Conservation (phyloP, 2,113 vertebrate species). For the Platysternon megacephalum region DNA sequence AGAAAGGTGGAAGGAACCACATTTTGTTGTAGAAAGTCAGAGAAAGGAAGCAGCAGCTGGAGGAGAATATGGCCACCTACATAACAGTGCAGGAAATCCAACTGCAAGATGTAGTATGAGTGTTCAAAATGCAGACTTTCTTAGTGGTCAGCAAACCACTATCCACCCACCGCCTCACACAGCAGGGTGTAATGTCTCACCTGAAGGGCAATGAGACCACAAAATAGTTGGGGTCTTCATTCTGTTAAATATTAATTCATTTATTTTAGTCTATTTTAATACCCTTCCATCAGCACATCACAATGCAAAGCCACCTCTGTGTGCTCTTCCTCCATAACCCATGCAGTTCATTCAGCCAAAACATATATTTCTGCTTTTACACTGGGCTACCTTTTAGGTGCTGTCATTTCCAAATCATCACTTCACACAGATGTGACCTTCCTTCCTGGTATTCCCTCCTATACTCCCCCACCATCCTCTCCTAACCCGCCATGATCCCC, state of each 20-base stretch:
- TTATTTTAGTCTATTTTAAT: neutral
- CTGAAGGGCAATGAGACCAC: neutral
- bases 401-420: slow-evolving; percentile 24
- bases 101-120: fast-evolving
- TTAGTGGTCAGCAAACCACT: neutral
- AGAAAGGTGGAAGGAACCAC: neutral
- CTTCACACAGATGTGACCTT: slow-evolving; percentile 57
- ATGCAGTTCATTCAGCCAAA: slow-evolving; percentile 37
- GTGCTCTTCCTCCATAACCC: slow-evolving; percentile 44
- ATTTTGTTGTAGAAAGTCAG: neutral
- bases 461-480: neutral
- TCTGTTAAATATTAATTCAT: neutral
- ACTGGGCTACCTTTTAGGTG: neutral
- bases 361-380: slow-evolving; percentile 44
- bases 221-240: neutral
- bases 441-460: slow-evolving; percentile 38
- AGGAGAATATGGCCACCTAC: neutral
- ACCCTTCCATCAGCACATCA: slow-evolving; percentile 44
- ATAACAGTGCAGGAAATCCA: neutral
- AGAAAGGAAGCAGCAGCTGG: neutral
- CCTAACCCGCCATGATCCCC: slow-evolving; percentile 16
- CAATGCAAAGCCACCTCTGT: neutral
- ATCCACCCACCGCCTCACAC: neutral
- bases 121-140: neutral
- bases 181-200: neutral